These are phyloP conservation scores for Hydrophis major DNA, from an alignment of 2,797 vertebrate genomes.

Conservation along the genomic window DNA sequence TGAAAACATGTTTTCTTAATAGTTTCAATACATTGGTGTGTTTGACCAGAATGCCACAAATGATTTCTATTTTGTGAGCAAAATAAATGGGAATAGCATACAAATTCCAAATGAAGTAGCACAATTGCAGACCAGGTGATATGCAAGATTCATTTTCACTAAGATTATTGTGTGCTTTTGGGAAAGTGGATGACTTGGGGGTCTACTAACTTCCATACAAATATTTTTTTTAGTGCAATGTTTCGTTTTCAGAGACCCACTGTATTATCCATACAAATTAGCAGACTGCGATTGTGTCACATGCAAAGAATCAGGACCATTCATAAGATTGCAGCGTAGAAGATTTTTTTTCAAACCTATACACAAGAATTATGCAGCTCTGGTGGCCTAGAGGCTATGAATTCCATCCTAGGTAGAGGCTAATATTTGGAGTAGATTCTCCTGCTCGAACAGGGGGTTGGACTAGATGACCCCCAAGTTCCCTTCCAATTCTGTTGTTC, in stretches of 20 bases:
- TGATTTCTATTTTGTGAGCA: neutral
- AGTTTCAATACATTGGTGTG: neutral
- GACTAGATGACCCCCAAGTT: too few species aligned
- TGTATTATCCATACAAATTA: neutral
- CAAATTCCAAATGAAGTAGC: neutral
- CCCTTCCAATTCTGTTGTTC: too few species aligned
- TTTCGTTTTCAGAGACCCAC: neutral
- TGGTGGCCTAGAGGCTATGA: too few species aligned
- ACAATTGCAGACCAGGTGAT: neutral
- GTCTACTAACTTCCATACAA: neutral
- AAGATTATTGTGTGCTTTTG: neutral
- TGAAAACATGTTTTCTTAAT: neutral
- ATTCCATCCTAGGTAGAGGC: too few species aligned
- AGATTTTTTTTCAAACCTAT: neutral
- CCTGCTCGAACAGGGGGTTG: too few species aligned
- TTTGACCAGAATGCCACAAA: neutral
- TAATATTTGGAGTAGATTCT: too few species aligned
- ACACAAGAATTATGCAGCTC: neutral
- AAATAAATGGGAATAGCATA: neutral
- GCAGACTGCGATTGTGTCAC: neutral
- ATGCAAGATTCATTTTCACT: neutral
- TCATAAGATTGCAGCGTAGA: neutral
- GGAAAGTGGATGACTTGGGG: neutral
- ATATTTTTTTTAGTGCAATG: neutral
- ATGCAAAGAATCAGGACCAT: neutral